These are phyloP conservation scores for Rhinophrynus dorsalis DNA, from an alignment of 2,797 vertebrate genomes.

Conservation along the genomic window DNA sequence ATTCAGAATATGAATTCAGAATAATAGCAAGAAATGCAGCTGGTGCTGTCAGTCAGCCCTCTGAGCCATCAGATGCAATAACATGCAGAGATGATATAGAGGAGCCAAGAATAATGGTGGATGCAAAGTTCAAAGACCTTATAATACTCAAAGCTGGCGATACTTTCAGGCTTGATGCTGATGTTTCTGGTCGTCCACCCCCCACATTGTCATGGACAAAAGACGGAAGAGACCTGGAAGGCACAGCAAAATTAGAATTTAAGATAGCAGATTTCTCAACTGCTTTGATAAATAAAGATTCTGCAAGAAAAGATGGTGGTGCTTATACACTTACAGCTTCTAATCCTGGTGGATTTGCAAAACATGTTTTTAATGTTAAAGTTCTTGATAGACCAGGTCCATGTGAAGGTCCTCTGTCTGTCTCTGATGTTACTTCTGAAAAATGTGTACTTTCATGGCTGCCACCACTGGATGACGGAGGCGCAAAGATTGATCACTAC, in stretches of 20 bases:
- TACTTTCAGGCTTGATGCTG: conserved; percentile 91
- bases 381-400: conserved; percentile 95
- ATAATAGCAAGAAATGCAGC: conserved; percentile 91
- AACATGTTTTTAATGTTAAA: conserved; percentile 94
- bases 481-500: conserved; percentile 91
- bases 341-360: conserved; percentile 94
- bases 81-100: conserved; percentile 93
- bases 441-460: conserved; percentile 90
- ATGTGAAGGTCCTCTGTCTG: conserved; percentile 84
- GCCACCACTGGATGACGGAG: conserved; percentile 89
- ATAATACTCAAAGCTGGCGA: conserved; percentile 91
- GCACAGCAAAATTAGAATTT: conserved; percentile 86
- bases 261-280: conserved; percentile 89
- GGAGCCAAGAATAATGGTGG: conserved; percentile 93
- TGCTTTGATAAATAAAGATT: conserved; percentile 88
- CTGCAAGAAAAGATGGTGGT: conserved; percentile 87
- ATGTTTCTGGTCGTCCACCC: conserved; percentile 89
- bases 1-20: conserved; percentile 91
- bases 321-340: conserved; percentile 90
- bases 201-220: conserved; percentile 94
- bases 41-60: conserved; percentile 89
- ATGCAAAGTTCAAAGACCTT: conserved; percentile 89
- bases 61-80: conserved; percentile 89
- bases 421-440: conserved; percentile 86
- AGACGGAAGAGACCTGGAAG: conserved; percentile 92